Evolutionary conservation across 2,888 invertebrate species (phyloP).

Genomic region (Fissipunctia ypsillon): DNA sequence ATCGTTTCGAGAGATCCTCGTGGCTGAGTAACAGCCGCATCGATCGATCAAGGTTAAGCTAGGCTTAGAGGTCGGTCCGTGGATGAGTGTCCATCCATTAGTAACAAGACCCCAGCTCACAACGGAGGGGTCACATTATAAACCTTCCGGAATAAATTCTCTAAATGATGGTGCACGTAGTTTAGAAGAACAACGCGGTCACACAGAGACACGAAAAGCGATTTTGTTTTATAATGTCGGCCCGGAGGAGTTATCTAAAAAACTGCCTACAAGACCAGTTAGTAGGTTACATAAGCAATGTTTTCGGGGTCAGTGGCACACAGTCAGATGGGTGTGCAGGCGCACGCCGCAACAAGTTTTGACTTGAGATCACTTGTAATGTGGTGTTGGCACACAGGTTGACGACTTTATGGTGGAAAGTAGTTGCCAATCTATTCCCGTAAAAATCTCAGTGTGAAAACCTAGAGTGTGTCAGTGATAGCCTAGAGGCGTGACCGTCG

Average conservation of each 20-base stretch:
- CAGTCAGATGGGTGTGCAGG: conserved; percentile 26
- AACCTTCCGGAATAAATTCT: no score
- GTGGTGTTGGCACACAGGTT: conserved; percentile 13
- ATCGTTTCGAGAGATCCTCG: no score
- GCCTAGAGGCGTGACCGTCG: no score
- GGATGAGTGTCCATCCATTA: not conserved
- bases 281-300: conserved; percentile 15
- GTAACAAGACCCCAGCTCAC: no score
- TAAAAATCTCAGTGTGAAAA: no score
- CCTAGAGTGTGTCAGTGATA: no score
- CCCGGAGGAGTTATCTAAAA: conserved; percentile 10
- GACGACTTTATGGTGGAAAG: conserved; percentile 8
- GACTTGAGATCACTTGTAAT: not conserved
- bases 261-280: conserved; percentile 23
- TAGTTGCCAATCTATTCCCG: not conserved
- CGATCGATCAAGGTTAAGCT: not conserved
- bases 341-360: conserved; percentile 7
- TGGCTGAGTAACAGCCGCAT: not conserved
- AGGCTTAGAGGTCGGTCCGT: not conserved
- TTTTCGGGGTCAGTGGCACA: conserved; percentile 52
- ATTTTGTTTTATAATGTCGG: not conserved
- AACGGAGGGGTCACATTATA: no score
- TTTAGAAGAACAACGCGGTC: not conserved
- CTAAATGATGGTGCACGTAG: no score
- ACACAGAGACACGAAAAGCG: not conserved